Conservation (phyloP, 2,113 vertebrate genomes). For the Bujurquina vittata region DNA sequence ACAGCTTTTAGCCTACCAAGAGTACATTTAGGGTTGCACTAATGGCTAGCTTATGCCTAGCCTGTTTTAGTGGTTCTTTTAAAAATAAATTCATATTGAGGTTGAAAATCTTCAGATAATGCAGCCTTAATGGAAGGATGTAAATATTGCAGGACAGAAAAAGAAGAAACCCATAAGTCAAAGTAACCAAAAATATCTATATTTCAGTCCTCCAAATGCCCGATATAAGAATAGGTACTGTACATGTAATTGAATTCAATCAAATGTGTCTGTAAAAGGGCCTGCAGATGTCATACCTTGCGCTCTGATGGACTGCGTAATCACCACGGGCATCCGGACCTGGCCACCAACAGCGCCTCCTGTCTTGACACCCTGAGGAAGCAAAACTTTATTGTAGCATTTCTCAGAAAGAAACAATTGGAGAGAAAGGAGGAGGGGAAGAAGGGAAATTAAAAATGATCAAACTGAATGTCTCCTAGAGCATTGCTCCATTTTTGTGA, state of each 20-base stretch:
- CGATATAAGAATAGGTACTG: background rate
- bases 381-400: background rate
- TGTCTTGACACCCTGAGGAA: slow-evolving; percentile 83
- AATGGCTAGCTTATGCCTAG: slow-evolving; percentile 41
- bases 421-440: background rate
- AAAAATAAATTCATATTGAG: slow-evolving; percentile 16
- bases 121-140: background rate
- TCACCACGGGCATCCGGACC: slow-evolving; percentile 87
- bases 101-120: background rate
- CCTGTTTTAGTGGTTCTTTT: slow-evolving; percentile 12
- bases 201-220: background rate
- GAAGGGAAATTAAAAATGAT: slow-evolving; percentile 6
- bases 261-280: background rate
- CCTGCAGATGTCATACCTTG: slow-evolving; percentile 76
- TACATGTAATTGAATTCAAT: slow-evolving; percentile 5
- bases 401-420: slow-evolving; percentile 13
- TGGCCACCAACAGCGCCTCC: slow-evolving; percentile 78
- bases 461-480: slow-evolving; percentile 12
- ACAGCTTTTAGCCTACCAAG: slow-evolving; percentile 55
- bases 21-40: slow-evolving; percentile 37
- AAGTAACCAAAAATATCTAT: background rate
- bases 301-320: slow-evolving; percentile 84
- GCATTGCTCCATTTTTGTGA: background rate
- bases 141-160: background rate
- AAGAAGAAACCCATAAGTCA: background rate